These are phyloP conservation scores for Pseudonaja textilis DNA, from an alignment of 2,113 vertebrate genomes.

Conservation along the genomic window DNA sequence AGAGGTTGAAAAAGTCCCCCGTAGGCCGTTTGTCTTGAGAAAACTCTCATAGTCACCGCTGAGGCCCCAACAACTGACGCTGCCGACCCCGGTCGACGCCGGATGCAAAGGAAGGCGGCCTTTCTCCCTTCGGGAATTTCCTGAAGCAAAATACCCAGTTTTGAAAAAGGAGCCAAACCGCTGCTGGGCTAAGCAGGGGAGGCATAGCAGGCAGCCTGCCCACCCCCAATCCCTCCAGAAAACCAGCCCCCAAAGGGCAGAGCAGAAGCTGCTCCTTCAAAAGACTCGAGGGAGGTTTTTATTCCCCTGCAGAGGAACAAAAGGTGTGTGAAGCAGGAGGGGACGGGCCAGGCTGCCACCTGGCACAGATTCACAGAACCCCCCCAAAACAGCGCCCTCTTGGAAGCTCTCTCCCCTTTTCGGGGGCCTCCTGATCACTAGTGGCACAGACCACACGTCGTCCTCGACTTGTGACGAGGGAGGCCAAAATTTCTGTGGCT, in stretches of 20 bases:
- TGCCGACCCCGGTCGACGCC: not conserved
- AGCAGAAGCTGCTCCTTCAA: rapidly evolving
- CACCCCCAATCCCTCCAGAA: rapidly evolving
- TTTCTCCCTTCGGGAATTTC: not conserved
- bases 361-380: not conserved
- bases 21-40: not conserved
- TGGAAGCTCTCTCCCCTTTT: not conserved
- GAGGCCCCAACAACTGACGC: not conserved
- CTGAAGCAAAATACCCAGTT: not conserved
- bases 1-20: not conserved
- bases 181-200: too few species aligned
- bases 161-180: not conserved
- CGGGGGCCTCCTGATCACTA: not conserved
- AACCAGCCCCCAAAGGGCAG: rapidly evolving
- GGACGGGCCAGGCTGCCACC: not conserved
- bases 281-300: not conserved
- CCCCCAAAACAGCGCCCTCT: rapidly evolving
- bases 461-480: too few species aligned
- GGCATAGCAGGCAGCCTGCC: rapidly evolving
- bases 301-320: not conserved
- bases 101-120: not conserved
- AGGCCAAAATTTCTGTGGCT: too few species aligned
- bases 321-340: rapidly evolving
- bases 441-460: too few species aligned
- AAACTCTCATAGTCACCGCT: not conserved